Base-by-base conservation (phyloP, 2,113 vertebrate genomes). In the Ptyas mucosa region DNA sequence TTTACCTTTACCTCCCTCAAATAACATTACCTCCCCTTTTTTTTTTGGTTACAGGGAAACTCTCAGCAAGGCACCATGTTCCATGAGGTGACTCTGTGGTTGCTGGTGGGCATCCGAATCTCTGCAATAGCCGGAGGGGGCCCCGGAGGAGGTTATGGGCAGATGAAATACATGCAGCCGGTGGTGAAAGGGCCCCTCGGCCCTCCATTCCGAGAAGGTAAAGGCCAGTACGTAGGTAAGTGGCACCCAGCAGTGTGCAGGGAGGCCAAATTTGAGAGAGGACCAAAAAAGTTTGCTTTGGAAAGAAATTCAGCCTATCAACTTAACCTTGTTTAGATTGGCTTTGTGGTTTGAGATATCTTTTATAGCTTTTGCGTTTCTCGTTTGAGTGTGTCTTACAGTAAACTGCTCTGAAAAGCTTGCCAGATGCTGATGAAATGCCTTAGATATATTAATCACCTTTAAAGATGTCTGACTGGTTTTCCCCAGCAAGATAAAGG, bases 181-280 rank as follows among this genome's bases (percentile, higher is more conserved):
- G 99, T 99, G 99, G 98, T 99, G 97, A 99, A 99, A 96, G 99
- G 99, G 55, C 99, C 99, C 0, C 97, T 98, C 64, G 99, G 99
- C 90, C 99, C 99, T 9, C 99, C 99, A 0, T 99, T 99, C 97
- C 98, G 99, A 24, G 99, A 99, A 97, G 99, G 99, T 97, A 99
- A 99, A 95, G 99, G 99, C 89, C 99, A 99, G 97, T 99, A 99
- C 93, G 96, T 99, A 93, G 99, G 99, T 99, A 97, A 99, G 99
- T 53, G 26, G 10, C 0, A 20, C 0, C 0, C 4, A 3, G 12
- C 29, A 15, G 20, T 24, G 57, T 21, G 24, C 26, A 11, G 26
- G 39, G 24, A 24, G 26, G 46, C 12, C 8, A 29, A 34, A n/a
- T 7, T 0, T 3, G 29, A 23, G 8, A 24, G 53, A 20, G 18